These are phyloP conservation scores for Triplophysa dalaica DNA, from an alignment of 2,113 vertebrate species.

Conservation along the genomic window DNA sequence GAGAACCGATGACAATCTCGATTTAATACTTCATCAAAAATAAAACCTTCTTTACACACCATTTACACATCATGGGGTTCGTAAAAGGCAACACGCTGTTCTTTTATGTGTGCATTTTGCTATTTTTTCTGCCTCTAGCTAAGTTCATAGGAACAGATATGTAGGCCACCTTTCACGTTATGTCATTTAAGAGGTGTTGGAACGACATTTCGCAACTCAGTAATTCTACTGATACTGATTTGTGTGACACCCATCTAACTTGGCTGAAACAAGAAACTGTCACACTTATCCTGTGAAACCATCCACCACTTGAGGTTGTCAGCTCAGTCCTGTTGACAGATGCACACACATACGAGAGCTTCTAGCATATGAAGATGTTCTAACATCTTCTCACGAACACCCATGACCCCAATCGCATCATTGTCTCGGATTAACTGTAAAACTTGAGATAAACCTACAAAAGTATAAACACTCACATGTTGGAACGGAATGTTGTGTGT, in stretches of 20 bases:
- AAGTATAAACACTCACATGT: background rate
- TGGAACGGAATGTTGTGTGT: background rate
- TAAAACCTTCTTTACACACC: no score
- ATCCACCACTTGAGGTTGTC: conserved; percentile 47
- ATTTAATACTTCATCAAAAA: background rate
- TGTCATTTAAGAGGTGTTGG: conserved; percentile 10
- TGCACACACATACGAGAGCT: background rate
- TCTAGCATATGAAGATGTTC: no score
- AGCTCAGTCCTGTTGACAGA: conserved; percentile 55
- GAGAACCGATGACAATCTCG: background rate
- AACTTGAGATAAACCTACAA: background rate
- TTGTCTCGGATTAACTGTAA: background rate
- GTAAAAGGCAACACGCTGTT: background rate
- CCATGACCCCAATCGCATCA: background rate
- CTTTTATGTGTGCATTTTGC: background rate
- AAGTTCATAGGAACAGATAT: background rate
- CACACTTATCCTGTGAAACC: conserved; percentile 37
- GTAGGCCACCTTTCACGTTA: conserved; percentile 14
- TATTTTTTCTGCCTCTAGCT: background rate
- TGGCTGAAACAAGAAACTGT: conserved; percentile 37
- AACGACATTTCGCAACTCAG: background rate
- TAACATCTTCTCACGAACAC: background rate
- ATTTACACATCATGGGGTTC: background rate
- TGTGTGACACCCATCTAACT: conserved; percentile 37
- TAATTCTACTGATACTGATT: conserved; percentile 17